These are phyloP conservation scores for Nephotettix cincticeps DNA, from an alignment of 1,140 invertebrate genomes.

Conservation along the genomic window DNA sequence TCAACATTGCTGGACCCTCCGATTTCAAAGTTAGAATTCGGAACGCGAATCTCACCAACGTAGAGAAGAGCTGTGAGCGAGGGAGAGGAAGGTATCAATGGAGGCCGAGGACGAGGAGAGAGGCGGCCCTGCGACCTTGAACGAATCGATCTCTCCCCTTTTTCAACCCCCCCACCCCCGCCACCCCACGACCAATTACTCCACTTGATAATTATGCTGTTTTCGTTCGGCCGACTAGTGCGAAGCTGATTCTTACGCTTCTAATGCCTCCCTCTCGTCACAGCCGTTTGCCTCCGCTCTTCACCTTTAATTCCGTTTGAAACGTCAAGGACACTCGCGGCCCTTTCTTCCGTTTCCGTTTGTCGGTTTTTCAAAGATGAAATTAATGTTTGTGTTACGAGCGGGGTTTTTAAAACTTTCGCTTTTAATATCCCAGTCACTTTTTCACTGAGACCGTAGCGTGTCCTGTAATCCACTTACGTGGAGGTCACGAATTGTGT, in stretches of 20 bases:
- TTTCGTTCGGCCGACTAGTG: background rate
- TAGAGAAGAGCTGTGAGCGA: background rate
- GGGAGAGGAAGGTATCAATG: background rate
- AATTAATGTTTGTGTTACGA: no score
- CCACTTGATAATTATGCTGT: slow-evolving; percentile 16
- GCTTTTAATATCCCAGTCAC: no score
- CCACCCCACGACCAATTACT: background rate
- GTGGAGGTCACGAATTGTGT: no score
- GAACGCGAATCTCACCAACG: background rate
- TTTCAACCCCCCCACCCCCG: background rate
- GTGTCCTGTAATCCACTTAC: no score
- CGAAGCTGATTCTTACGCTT: no score
- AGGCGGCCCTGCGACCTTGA: slow-evolving; percentile 9
- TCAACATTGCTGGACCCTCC: background rate
- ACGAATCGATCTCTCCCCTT: slow-evolving; percentile 3
- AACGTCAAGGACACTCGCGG: no score
- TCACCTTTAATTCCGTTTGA: no score
- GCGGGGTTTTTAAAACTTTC: no score
- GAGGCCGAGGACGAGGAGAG: background rate
- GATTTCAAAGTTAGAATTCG: background rate
- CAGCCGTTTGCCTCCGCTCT: no score
- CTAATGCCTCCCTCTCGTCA: background rate
- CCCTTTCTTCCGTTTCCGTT: no score
- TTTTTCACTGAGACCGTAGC: no score
- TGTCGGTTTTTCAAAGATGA: no score